Base-by-base conservation (phyloP, 2,113 vertebrate genomes). In the Etia nguti region DNA sequence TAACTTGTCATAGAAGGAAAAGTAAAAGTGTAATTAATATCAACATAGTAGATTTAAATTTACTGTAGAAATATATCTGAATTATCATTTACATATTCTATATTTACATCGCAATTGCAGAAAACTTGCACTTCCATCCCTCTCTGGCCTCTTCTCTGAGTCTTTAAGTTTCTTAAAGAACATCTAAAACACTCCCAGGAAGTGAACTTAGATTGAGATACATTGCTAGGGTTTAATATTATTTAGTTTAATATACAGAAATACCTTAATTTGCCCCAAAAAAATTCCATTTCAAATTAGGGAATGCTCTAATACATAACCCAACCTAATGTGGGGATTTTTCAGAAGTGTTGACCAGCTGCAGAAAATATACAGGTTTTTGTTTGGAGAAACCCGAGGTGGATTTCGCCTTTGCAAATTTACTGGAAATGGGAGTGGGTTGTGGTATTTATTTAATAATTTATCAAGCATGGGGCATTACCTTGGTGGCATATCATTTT, bases 401-500 rank as follows among this genome's bases (percentile, higher is more conserved):
- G 90, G 62, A 86, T 87, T 89, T 85, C 88, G 84, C 56, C 59
- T 88, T 87, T 91, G 86, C 48, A 80, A 87, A 94, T 91, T 85
- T 88, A 89, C 84, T 86, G 73, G 52, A 93, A 94, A 92, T 87
- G 79, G 86, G 86, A 93, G 68, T 22, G 34, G 82, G 86, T 85
- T 85, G 82, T 34, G 80, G 65, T 87, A 85, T 90, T 94, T 95
- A 92, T 95, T 93, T 94, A 93, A 94, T 93, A 94, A 90, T 89
- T 93, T 88, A 91, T 92, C 56, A 87, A 88, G 84, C 29, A 24
- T 36, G 89, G 81, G 85, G 92, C 75, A 93, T 95, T 93, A 95
- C 92, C 88, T 94, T 56, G 1, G 83, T 92, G 86, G 81, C 90
- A 92, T 95, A 95, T 96, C 94, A 96, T 94, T 95, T 95, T 94